Evolutionary conservation across 1,140 invertebrate species (phyloP).

Genomic region (Tetragonula clypearis): DNA sequence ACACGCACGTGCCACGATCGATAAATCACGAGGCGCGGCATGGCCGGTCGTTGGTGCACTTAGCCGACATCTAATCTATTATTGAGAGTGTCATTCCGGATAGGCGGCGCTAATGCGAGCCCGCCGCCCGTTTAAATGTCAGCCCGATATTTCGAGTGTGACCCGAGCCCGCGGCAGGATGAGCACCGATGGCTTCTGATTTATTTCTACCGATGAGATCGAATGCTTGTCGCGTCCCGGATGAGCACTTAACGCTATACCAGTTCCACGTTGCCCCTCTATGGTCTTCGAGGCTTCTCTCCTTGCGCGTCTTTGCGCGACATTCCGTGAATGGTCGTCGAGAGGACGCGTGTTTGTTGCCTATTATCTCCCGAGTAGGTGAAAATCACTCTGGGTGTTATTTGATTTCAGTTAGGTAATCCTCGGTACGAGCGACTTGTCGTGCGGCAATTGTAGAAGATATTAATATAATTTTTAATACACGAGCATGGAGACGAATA

Average conservation of each 20-base stretch:
- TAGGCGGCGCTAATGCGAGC: conserved; percentile 54
- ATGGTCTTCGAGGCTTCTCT: not conserved
- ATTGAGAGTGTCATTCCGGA: conserved; percentile 75
- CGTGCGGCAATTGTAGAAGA: not conserved
- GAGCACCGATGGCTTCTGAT: conserved; percentile 59
- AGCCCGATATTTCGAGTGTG: conserved; percentile 63
- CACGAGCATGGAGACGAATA: not conserved
- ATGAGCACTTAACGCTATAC: conserved; percentile 44
- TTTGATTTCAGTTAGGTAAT: conserved; percentile 7
- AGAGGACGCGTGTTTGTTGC: conserved; percentile 1
- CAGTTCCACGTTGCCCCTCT: conserved; percentile 21
- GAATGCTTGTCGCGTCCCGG: conserved; percentile 46
- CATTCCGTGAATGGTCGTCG: conserved; percentile 4
- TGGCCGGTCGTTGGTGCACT: conserved; percentile 66
- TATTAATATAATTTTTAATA: not conserved
- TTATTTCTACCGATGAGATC: conserved; percentile 69
- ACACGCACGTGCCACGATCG: conserved; percentile 70
- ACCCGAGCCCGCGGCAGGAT: conserved; percentile 27
- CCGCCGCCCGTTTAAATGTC: conserved; percentile 60
- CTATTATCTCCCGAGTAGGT: not conserved
- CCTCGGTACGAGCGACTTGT: not conserved
- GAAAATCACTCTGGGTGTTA: conserved; percentile 5
- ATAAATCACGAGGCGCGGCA: conserved; percentile 69
- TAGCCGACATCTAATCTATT: conserved; percentile 77
- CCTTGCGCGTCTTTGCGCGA: not conserved